A percentile compares a stretch with the other conserved stretches of the same genome.
Conservation (phyloP, 2,797 vertebrate genomes). For the Helicolenus hilgendorfi region DNA sequence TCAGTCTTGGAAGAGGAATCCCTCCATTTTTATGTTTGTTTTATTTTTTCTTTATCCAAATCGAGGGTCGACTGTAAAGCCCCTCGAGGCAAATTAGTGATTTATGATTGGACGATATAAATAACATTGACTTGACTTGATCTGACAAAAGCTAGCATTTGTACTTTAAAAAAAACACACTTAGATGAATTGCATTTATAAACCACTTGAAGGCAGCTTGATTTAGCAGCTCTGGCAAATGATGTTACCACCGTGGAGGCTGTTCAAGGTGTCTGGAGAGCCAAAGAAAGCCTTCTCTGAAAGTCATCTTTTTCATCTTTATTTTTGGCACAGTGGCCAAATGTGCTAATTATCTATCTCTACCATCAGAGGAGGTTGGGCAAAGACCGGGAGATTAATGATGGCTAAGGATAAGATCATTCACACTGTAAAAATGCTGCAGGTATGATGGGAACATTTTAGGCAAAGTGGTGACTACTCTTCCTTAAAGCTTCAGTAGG, state of each 20-base stretch:
- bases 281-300: conserved; percentile 39
- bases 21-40: not conserved
- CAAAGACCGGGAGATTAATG: conserved; percentile 31
- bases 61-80: not conserved
- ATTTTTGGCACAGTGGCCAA: conserved; percentile 62
- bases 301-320: conserved; percentile 62
- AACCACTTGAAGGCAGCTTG: conserved; percentile 22
- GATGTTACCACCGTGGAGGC: conserved; percentile 6
- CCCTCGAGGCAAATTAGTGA: not conserved
- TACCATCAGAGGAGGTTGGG: conserved; percentile 33
- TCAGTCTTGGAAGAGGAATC: not conserved
- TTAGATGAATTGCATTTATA: not conserved
- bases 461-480: not conserved
- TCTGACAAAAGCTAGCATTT: not conserved
- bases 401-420: conserved; percentile 26
- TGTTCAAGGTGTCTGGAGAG: conserved; percentile 45
- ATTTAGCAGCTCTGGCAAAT: conserved; percentile 40
- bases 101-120: not conserved
- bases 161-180: not conserved
- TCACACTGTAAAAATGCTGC: conserved; percentile 22
- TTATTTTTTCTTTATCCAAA: not conserved
- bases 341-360: conserved; percentile 60
- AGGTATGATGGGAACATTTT: conserved; percentile 14
- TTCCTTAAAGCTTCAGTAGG: not conserved
- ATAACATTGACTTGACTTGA: not conserved